These are phyloP conservation scores for Thymelicus lineola DNA, from an alignment of 2,888 invertebrate genomes.

Conservation along the genomic window DNA sequence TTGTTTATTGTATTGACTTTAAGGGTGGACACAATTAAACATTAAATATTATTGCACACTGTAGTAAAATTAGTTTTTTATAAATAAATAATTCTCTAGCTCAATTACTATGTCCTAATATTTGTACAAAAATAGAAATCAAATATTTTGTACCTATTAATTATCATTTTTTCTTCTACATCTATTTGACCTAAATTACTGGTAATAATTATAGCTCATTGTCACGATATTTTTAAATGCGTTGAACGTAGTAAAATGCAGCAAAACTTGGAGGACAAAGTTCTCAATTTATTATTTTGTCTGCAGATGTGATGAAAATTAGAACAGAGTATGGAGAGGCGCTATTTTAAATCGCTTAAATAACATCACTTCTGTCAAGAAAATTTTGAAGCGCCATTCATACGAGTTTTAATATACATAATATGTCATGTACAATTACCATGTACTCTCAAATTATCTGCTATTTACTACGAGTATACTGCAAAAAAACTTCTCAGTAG, in stretches of 20 bases:
- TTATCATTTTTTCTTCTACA: background rate
- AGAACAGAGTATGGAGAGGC: no score
- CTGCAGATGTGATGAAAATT: no score
- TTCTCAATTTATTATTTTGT: background rate
- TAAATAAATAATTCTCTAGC: constrained; percentile 23
- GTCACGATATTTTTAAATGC: background rate
- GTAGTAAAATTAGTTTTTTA: constrained; percentile 21
- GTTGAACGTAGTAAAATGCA: background rate
- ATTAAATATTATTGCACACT: constrained; percentile 17
- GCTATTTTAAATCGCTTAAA: no score
- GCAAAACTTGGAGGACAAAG: background rate
- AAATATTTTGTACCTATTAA: constrained; percentile 18
- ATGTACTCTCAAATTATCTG: no score
- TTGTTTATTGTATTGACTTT: constrained; percentile 4
- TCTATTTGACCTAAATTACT: background rate
- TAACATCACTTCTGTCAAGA: no score
- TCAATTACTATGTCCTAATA: constrained; percentile 24
- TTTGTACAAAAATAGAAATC: constrained; percentile 13
- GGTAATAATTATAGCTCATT: background rate
- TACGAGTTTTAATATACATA: no score
- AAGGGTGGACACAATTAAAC: constrained; percentile 11
- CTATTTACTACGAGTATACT: no score
- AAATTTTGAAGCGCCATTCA: no score
- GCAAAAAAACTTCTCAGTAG: no score
- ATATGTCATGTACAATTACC: no score